Evolutionary conservation across 1,140 invertebrate genomes (phyloP).

Genomic region (Dendrolimus punctatus): DNA sequence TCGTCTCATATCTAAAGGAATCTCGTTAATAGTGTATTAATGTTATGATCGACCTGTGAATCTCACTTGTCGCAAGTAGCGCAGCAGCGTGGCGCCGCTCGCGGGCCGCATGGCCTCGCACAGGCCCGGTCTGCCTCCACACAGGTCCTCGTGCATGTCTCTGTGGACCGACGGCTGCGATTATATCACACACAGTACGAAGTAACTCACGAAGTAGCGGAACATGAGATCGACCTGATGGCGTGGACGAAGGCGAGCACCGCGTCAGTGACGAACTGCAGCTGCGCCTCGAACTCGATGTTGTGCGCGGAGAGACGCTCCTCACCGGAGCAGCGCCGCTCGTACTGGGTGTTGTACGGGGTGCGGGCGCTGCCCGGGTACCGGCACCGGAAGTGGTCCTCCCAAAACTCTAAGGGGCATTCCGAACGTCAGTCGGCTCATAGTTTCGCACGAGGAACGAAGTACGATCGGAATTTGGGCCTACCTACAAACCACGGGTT

Average conservation of each 20-base stretch:
- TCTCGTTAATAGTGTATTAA: conserved; percentile 5
- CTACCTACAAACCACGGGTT: conserved; percentile 96
- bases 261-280: conserved; percentile 95
- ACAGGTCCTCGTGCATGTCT: conserved; percentile 88
- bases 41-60: conserved; percentile 35
- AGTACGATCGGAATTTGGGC: background rate
- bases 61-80: conserved; percentile 85
- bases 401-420: conserved; percentile 89
- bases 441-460: no score
- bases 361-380: conserved; percentile 84
- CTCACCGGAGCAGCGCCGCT: conserved; percentile 76
- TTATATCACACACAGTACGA: no score
- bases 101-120: conserved; percentile 92
- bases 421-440: no score
- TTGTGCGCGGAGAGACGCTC: conserved; percentile 82
- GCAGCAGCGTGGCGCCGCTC: conserved; percentile 86
- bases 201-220: no score
- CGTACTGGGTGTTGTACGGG: conserved; percentile 84
- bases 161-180: conserved; percentile 49
- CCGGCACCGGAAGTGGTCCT: conserved; percentile 89
- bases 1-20: no score
- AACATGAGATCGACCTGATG: conserved; percentile 74
- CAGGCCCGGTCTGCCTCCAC: conserved; percentile 80
- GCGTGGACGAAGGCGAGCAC: conserved; percentile 93
- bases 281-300: conserved; percentile 89